Percentiles rank a stretch among this genome's conserved stretches.
phyloP scores from a whole-genome alignment of 2,888 invertebrate genomes.

The Camptogramma bilineatum region DNA sequence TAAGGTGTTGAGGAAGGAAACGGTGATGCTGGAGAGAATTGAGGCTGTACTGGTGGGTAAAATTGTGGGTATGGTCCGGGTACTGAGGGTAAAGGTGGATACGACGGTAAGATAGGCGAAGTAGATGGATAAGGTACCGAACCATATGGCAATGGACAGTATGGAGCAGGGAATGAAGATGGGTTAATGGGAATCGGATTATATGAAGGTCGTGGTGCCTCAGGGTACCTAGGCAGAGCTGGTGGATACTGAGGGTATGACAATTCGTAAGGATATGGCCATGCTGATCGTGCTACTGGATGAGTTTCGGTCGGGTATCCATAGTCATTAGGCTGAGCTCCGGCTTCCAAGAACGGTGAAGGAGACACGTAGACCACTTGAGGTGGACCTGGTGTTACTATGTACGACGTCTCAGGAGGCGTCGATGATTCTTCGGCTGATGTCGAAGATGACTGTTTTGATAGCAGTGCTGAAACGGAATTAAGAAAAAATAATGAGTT shows the following conservation, averaged over 20 bases:
- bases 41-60: constrained; percentile 38
- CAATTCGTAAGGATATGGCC: constrained; percentile 47
- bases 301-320: constrained; percentile 43
- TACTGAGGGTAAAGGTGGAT: constrained; percentile 27
- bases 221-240: constrained; percentile 44
- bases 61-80: constrained; percentile 18
- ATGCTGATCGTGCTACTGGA: constrained; percentile 44
- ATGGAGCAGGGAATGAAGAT: constrained; percentile 24
- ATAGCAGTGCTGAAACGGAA: constrained; percentile 50
- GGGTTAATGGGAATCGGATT: constrained; percentile 37
- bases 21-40: constrained; percentile 29
- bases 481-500: background rate
- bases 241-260: constrained; percentile 38
- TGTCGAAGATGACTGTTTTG: constrained; percentile 48
- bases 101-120: constrained; percentile 11
- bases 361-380: constrained; percentile 49
- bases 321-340: constrained; percentile 47
- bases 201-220: constrained; percentile 38
- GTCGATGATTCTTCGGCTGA: constrained; percentile 41
- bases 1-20: constrained; percentile 34
- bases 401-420: constrained; percentile 59
- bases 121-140: constrained; percentile 22
- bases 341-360: constrained; percentile 44
- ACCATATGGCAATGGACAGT: constrained; percentile 34
- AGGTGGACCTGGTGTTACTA: constrained; percentile 46